Evolutionary conservation across 1,140 invertebrate species (phyloP).

Genomic region (Cydia strobilella): DNA sequence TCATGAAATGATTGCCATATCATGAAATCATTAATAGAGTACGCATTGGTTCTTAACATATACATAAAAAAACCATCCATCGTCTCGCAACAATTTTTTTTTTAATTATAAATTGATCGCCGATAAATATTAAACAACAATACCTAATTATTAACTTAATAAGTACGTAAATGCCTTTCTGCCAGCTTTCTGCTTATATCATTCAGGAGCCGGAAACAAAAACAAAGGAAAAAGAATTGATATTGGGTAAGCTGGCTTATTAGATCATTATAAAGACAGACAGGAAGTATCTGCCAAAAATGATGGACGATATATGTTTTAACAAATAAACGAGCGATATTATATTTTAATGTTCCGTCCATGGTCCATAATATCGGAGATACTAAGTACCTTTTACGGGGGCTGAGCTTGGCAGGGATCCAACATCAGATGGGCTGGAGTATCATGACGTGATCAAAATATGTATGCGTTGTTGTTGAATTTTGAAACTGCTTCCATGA

Average conservation of each 20-base stretch:
- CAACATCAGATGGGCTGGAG: slow-evolving; percentile 6
- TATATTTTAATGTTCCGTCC: slow-evolving; percentile 27
- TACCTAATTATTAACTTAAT: too few relatives aligned
- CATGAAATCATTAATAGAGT: too few relatives aligned
- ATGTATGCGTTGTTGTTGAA: slow-evolving; percentile 12
- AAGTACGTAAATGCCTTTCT: too few relatives aligned
- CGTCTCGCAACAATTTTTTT: too few relatives aligned
- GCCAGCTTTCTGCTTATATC: too few relatives aligned
- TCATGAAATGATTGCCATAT: too few relatives aligned
- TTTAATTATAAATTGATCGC: too few relatives aligned
- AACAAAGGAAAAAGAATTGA: neutral
- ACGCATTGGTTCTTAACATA: too few relatives aligned
- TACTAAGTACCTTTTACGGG: slow-evolving; percentile 29
- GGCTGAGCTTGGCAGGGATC: neutral
- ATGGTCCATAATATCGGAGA: slow-evolving; percentile 4
- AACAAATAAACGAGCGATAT: slow-evolving; percentile 19
- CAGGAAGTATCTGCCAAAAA: slow-evolving; percentile 8
- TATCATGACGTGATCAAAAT: slow-evolving; percentile 28
- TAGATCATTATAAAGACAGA: slow-evolving; percentile 6
- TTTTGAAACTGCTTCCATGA: neutral
- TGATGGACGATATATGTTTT: slow-evolving; percentile 30
- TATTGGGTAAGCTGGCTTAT: neutral
- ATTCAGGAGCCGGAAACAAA: neutral
- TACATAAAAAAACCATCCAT: too few relatives aligned
- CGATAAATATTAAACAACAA: too few relatives aligned